phyloP scores from a whole-genome alignment of 2,797 vertebrate species.

The Choloepus didactylus region DNA sequence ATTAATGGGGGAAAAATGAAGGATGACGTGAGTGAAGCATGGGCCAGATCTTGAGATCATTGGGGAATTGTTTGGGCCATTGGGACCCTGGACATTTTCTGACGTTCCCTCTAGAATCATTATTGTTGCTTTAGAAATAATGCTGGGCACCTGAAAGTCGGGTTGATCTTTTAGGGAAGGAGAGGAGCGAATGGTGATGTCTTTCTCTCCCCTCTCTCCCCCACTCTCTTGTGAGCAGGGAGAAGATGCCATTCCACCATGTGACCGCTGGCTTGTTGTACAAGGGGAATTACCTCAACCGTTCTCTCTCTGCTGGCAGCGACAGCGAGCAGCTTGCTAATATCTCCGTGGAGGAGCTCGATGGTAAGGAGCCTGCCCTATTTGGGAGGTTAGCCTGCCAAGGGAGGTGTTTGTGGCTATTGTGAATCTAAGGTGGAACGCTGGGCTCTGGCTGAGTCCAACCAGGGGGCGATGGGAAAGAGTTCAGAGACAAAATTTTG shows the following conservation, averaged over 20 bases:
- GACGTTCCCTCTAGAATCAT: neutral
- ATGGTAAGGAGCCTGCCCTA: slow-evolving; percentile 89
- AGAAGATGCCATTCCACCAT: slow-evolving; percentile 99
- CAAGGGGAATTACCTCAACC: slow-evolving; percentile 97
- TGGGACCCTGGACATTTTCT: neutral
- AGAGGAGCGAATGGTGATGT: neutral
- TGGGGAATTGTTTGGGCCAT: neutral
- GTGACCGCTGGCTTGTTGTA: slow-evolving; percentile 97
- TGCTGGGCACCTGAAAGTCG: neutral
- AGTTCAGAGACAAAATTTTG: neutral
- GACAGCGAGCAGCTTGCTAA: slow-evolving; percentile 96
- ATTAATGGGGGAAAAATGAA: neutral
- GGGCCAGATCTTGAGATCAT: neutral
- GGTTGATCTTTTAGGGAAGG: neutral
- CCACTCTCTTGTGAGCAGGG: slow-evolving; percentile 86
- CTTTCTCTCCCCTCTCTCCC: slow-evolving; percentile 19
- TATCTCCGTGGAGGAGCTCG: slow-evolving; percentile 96
- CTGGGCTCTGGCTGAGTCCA: neutral
- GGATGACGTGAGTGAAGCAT: neutral
- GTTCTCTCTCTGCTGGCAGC: slow-evolving; percentile 93
- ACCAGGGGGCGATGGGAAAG: neutral
- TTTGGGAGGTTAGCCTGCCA: neutral
- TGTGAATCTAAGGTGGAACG: neutral
- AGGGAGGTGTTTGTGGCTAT: neutral
- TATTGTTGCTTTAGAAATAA: neutral